A percentile compares a stretch with the other conserved stretches of the same genome.
Evolutionary conservation across 2,797 vertebrate genomes (phyloP).

Genomic region (Gymnoscopelus braueri): DNA sequence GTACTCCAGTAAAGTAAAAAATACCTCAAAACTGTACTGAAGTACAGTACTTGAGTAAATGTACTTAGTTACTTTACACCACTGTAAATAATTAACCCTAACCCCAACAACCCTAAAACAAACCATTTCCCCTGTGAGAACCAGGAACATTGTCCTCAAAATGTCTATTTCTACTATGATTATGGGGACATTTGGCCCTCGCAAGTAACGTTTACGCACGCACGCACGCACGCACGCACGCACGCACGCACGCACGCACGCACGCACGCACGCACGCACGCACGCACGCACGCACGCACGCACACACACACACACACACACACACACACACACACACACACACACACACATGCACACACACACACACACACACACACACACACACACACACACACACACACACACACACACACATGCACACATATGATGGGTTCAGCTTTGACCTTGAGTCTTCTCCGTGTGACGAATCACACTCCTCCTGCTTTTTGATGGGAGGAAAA

Average conservation of each 20-base stretch:
- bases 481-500: slow-evolving; percentile 1
- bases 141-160: no score
- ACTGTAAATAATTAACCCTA: no score
- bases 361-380: neutral
- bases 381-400: neutral
- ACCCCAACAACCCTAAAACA: no score
- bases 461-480: neutral
- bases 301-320: slow-evolving; percentile 4
- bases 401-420: neutral
- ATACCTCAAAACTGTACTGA: no score
- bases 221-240: no score
- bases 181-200: no score
- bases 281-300: slow-evolving; percentile 3
- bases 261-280: neutral
- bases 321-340: slow-evolving; percentile 3
- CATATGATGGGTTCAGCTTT: neutral
- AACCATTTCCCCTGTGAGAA: no score
- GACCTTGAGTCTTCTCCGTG: neutral
- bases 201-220: no score
- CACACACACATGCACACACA: slow-evolving; percentile 3
- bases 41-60: no score
- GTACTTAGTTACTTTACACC: no score
- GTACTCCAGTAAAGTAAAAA: no score
- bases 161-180: no score
- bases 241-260: neutral